Base-by-base conservation (phyloP, 2,797 vertebrate species). In the Neosilurus hyrtlii region DNA sequence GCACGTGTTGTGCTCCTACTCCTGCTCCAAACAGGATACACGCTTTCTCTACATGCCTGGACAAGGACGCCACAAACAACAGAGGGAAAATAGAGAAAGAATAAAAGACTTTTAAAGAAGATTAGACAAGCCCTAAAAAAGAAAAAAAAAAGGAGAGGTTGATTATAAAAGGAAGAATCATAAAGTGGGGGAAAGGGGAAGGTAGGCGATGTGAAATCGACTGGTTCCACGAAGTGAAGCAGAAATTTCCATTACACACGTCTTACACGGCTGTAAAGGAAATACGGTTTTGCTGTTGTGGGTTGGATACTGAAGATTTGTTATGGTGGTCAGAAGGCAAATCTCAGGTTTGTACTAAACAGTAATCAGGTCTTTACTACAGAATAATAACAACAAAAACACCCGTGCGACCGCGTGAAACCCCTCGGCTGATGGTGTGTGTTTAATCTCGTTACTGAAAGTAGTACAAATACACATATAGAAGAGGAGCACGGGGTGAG, bases 11-110 rank as follows among this genome's bases (percentile, higher is more conserved):
- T 67, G 24, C 72, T 79, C 83, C 79, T 67, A 24, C 72, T 79
- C 83, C 78, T 81, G 86, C 82, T 79, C 78, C 84, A 89, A 89
- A 89, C 88, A 90, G 88, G 87, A 90, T 86, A 88, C 79, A 81
- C 73, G 75, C 62, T 12, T 65, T 76, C 84, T 84, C 84, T 65
- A 52, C 87, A 87, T 81, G 84, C 62, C 87, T 80, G 61, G 83
- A 73, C 82, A 88, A 26, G 82, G 82, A 80, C 80, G 20, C 85
- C 30, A 57, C 83, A 62, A 85, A 84, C 68, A 77, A 67, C 70
- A 59, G 61, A 56, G 57, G 11, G 18, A 80, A 57, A 74, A 74
- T 7, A 51, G 72, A 78, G 67, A 68, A 82, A 74, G 65, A 87
- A 51, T 51, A 86, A 84, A 84, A 75, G 82, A 43, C 22, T 68